phyloP scores from a whole-genome alignment of 2,113 vertebrate species.

The Elachura formosa region DNA sequence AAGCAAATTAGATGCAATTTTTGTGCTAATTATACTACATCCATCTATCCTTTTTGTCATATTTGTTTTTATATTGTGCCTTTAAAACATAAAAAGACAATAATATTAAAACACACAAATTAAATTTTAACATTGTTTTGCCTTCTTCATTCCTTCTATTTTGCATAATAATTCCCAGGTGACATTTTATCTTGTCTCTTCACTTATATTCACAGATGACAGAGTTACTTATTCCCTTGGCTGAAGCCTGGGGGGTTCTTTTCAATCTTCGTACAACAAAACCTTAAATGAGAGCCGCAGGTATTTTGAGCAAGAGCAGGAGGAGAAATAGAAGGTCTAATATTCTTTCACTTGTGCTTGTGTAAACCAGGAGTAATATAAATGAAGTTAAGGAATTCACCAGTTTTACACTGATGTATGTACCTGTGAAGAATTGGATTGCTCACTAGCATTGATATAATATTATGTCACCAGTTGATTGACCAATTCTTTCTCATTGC shows the following conservation, averaged over 20 bases:
- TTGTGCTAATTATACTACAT: conserved; percentile 50
- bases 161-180: conserved; percentile 26
- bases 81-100: conserved; percentile 44
- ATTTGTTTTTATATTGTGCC: conserved; percentile 48
- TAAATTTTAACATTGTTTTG: conserved; percentile 16
- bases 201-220: conserved; percentile 1
- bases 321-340: background rate
- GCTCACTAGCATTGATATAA: background rate
- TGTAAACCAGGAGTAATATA: background rate
- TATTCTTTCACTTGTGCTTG: background rate
- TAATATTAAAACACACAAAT: conserved; percentile 39
- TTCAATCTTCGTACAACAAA: background rate
- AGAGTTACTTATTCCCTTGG: background rate
- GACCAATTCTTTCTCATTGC: background rate
- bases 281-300: background rate
- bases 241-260: background rate
- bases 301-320: background rate
- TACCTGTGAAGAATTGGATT: background rate
- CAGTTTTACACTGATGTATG: background rate
- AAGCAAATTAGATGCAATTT: conserved; percentile 59
- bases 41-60: conserved; percentile 47
- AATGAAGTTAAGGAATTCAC: background rate
- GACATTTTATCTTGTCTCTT: conserved; percentile 7
- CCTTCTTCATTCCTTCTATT: background rate
- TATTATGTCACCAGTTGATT: background rate